Evolutionary conservation across 2,888 invertebrate species (phyloP).

Genomic region (Microctonus aethiopoides): DNA sequence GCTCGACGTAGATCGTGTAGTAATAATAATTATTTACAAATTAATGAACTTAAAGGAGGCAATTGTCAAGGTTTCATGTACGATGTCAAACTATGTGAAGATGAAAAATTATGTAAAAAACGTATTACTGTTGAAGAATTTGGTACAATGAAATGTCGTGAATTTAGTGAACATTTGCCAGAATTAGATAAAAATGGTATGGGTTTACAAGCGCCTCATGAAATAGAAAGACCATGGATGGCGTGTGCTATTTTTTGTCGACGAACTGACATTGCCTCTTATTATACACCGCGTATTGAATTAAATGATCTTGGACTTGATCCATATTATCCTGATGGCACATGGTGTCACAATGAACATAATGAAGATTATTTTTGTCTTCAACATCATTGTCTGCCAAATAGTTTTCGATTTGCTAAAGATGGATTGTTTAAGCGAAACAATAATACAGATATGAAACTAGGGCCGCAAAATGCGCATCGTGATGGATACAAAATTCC

Average conservation of each 20-base stretch:
- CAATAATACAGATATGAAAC: slow-evolving; percentile 61
- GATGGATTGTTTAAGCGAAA: slow-evolving; percentile 54
- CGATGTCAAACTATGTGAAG: slow-evolving; percentile 74
- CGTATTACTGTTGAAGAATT: slow-evolving; percentile 70
- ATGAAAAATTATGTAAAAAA: slow-evolving; percentile 71
- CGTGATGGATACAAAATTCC: slow-evolving; percentile 67
- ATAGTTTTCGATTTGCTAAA: slow-evolving; percentile 62
- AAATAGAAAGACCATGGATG: slow-evolving; percentile 80
- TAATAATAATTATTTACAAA: slow-evolving; percentile 64
- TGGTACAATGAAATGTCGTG: slow-evolving; percentile 74
- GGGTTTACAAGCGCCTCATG: slow-evolving; percentile 81
- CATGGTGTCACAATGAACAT: slow-evolving; percentile 80
- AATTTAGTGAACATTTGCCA: slow-evolving; percentile 73
- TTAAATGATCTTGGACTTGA: slow-evolving; percentile 79
- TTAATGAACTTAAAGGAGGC: slow-evolving; percentile 47
- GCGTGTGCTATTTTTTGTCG: slow-evolving; percentile 83
- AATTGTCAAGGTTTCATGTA: slow-evolving; percentile 56
- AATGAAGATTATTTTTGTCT: slow-evolving; percentile 77
- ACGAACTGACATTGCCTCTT: slow-evolving; percentile 74
- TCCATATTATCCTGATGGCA: slow-evolving; percentile 81
- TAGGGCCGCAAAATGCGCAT: slow-evolving; percentile 74
- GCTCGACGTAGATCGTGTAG: slow-evolving; percentile 72
- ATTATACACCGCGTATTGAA: slow-evolving; percentile 81
- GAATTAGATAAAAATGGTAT: slow-evolving; percentile 75
- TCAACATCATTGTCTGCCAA: slow-evolving; percentile 81